Evolutionary conservation across 2,888 invertebrate genomes (phyloP), one percentile per base, ranked within the genome.

Genomic region (Sinopyrophorus schimmeli): DNA sequence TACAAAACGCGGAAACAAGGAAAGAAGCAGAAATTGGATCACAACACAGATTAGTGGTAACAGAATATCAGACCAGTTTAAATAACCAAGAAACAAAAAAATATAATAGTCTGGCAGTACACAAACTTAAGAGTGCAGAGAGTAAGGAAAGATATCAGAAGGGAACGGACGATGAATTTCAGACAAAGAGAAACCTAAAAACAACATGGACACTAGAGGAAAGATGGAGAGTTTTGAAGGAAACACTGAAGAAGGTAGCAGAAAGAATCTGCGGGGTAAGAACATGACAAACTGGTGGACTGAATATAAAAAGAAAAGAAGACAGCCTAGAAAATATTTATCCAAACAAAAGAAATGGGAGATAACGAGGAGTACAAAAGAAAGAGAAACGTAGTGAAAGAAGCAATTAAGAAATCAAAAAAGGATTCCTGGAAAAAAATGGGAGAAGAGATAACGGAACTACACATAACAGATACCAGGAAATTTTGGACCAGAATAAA

Each of bases 271-370:
- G 28, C 28, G 28, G 37, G 23, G 15, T 12, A 14, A 38, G 17
- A n/a, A 38, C 26, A 38, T 10, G 30, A 40, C 30, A 7, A 40
- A 5, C 3, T 40, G 40, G 28, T 40, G 40, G 23, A 41, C 28
- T 6, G 28, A 15, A 41, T 4, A 31, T 41, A 30, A 21, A 30
- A 31, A 16, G 41, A 41, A 41, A 41, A 41, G 41, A 41, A 31
- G 18, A 21, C 9, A 31, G 41, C 31, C 3, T 41, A 23, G 31
- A 41, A 31, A 15, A 6, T 16, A 31, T 31, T 14, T 15, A 21
- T 31, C 7, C 31, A 41, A 41, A 23, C 31, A 28, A 20, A 14
- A 31, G 16, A 17, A 11, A 10, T 39, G 11, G 28, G 7, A n/a
- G 18, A 17, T 12, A 27, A 28, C 12, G 14, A 24, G 17, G 10